Conservation (phyloP, 2,113 vertebrate genomes). For the Channa argus region DNA sequence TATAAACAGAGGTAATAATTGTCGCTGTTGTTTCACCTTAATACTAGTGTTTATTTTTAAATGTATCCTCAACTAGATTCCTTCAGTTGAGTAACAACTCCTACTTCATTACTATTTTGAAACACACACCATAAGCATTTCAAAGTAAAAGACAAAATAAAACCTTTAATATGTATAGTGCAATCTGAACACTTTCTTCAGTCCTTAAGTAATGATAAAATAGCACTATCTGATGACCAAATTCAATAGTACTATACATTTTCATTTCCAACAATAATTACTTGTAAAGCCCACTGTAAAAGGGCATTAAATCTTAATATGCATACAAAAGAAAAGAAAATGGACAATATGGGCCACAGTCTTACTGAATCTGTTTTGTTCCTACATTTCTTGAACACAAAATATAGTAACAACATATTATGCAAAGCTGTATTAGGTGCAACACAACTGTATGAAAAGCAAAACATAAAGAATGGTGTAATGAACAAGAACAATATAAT, state of each 20-base stretch:
- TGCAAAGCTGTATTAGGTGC: constrained; percentile 22
- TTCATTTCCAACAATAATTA: constrained; percentile 38
- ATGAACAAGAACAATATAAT: constrained; percentile 28
- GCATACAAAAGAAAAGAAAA: constrained; percentile 29
- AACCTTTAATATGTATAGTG: constrained; percentile 65
- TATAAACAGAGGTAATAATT: neutral
- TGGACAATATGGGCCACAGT: constrained; percentile 2
- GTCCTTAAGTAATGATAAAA: constrained; percentile 12
- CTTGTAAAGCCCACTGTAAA: constrained; percentile 4
- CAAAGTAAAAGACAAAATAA: constrained; percentile 60
- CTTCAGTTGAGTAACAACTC: too few relatives aligned
- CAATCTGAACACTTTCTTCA: constrained; percentile 13
- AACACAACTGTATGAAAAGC: constrained; percentile 33
- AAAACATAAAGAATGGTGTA: constrained; percentile 17
- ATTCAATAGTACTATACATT: constrained; percentile 36
- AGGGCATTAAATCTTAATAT: constrained; percentile 26
- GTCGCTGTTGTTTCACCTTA: too few relatives aligned
- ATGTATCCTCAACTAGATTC: too few relatives aligned
- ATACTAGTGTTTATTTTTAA: too few relatives aligned
- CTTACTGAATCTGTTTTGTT: constrained; percentile 25
- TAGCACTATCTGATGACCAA: constrained; percentile 28
- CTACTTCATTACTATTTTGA: neutral
- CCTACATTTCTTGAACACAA: constrained; percentile 34
- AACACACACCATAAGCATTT: neutral
- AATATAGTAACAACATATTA: constrained; percentile 10